Base-by-base conservation (phyloP, 2,113 vertebrate species). In the Cyphomyrus plagiostoma region DNA sequence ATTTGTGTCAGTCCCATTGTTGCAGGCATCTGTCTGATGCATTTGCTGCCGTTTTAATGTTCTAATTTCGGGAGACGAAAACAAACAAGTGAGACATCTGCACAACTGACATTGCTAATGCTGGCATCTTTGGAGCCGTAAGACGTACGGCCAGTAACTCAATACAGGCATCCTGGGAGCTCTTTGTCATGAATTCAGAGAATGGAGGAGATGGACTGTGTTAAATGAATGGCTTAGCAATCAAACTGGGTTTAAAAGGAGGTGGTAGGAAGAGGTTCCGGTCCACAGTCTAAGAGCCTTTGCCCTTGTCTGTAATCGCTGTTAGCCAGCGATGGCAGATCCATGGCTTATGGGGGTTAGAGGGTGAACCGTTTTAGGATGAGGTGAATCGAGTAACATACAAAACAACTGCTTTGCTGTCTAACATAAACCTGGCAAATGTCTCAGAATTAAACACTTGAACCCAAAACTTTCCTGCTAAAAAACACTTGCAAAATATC, bases 31-130 rank as follows among this genome's bases (percentile, higher is more conserved):
- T 49, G 52, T 82, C 56, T 82, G 49, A 77, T 53, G 15, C 74
- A n/a, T 83, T 62, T 88, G 35, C 52, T 23, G 42, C 46, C 52
- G 88, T 26, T 88, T 80, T 30, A 8, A 21, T 80, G 56, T 66
- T 56, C 13, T 45, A 88, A 74, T 88, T 88, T 70, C 46, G 26
- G 23, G 21, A 74, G 62, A 88, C 2, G 48, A 88, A 88, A 88
- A 49, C 46, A 85, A 85, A 48, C n/a, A 85, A 49, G 82, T 15
- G 42, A 85, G 82, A n/a, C 82, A 23, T 49, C 82, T 49, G 46
- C 42, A 9, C 8, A 15, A 9, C 21, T 85, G 46, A 85, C 42
- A 46, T 26, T 48, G 42, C 3, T 85, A 49, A 49, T 48, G 46
- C 46, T 85, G 42, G 8, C 42, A 1, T 39, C 9, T 19, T 49